A percentile compares a stretch with the other conserved stretches of the same genome.
Evolutionary conservation across 2,888 invertebrate species (phyloP).

Genomic region (Ditylenchus weischeri): DNA sequence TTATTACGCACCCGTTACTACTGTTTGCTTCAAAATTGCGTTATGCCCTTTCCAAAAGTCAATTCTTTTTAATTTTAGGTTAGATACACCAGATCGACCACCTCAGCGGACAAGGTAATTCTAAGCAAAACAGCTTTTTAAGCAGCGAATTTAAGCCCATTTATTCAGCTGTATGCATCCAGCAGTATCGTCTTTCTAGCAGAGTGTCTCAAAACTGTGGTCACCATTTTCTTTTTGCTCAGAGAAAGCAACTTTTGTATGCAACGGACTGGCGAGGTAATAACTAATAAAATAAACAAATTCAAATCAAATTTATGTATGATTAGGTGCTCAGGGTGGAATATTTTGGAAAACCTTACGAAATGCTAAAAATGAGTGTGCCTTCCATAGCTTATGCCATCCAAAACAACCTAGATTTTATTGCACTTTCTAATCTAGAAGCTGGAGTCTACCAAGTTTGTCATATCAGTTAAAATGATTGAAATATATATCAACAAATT

Average conservation of each 20-base stretch:
- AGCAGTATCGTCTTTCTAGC: conserved; percentile 51
- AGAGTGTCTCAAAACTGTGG: conserved; percentile 50
- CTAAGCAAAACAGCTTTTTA: background rate
- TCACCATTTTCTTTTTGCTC: conserved; percentile 48
- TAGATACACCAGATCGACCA: conserved; percentile 53
- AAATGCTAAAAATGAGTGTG: conserved; percentile 58
- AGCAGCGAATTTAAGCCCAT: background rate
- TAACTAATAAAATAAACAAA: background rate
- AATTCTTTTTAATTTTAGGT: conserved; percentile 26
- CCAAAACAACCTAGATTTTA: conserved; percentile 59
- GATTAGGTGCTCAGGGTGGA: conserved; percentile 40
- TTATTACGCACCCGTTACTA: too few species aligned
- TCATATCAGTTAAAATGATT: too few species aligned
- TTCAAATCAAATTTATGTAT: conserved; percentile 6
- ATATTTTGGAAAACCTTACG: conserved; percentile 53
- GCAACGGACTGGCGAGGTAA: conserved; percentile 22
- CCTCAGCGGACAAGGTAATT: conserved; percentile 39
- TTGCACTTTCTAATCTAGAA: conserved; percentile 57
- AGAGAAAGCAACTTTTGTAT: conserved; percentile 35
- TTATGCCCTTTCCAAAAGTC: too few species aligned
- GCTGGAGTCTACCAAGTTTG: conserved; percentile 58
- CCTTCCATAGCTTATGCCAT: conserved; percentile 58
- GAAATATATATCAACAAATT: conserved; percentile 29
- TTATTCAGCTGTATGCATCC: conserved; percentile 22
- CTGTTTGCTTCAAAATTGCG: too few species aligned